These are phyloP conservation scores for Potamarius usumacintae DNA, from an alignment of 2,113 vertebrate species.

Conservation along the genomic window DNA sequence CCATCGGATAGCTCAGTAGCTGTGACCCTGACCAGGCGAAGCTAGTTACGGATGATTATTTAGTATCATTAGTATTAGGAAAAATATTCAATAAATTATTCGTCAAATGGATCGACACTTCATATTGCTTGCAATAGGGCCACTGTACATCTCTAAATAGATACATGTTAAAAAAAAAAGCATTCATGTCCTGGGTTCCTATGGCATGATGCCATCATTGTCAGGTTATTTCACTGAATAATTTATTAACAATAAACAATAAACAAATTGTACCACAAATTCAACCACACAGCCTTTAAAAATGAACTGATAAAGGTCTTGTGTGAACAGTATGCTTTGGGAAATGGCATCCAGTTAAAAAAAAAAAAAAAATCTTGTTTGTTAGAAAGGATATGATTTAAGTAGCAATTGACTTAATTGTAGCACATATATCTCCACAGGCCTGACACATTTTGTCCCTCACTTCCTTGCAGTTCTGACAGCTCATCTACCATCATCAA, in stretches of 20 bases:
- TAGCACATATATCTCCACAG: neutral
- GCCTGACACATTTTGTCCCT: constrained; percentile 1
- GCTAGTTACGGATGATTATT: neutral
- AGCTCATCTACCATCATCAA: neutral
- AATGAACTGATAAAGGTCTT: neutral
- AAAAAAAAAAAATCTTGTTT: too few relatives aligned
- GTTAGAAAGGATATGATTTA: neutral
- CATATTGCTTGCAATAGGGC: neutral
- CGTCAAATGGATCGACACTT: neutral
- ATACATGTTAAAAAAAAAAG: neutral
- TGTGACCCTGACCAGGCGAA: neutral
- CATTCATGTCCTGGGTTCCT: neutral
- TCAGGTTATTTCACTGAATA: neutral
- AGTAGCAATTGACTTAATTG: neutral
- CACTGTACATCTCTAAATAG: neutral
- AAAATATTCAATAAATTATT: neutral
- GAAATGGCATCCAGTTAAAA: neutral
- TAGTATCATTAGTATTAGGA: neutral
- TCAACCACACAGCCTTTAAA: neutral
- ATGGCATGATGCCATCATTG: neutral
- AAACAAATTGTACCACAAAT: neutral
- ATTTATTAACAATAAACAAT: neutral
- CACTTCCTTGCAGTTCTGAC: neutral
- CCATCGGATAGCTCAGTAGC: neutral
- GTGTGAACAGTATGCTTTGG: neutral